Conservation (phyloP, 1,140 invertebrate species). For the Copidosoma floridanum region DNA sequence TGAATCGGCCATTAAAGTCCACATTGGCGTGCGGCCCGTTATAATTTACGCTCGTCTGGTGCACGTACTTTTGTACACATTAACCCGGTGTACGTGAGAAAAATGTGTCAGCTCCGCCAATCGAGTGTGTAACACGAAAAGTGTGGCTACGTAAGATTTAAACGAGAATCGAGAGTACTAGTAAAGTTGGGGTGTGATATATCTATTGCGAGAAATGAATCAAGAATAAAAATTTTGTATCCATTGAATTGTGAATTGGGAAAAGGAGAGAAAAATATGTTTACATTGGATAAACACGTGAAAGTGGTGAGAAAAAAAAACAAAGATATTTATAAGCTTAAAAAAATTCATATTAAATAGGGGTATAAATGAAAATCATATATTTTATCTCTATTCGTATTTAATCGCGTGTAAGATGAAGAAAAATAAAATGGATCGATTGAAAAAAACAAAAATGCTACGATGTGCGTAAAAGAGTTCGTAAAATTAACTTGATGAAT, state of each 20-base stretch:
- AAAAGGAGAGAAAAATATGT: too few relatives aligned
- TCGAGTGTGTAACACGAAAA: constrained; percentile 5
- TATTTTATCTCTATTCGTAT: constrained; percentile 54
- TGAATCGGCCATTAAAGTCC: constrained; percentile 10
- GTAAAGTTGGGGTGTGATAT: too few relatives aligned
- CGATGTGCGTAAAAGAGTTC: constrained; percentile 36
- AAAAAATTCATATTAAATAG: constrained; percentile 31
- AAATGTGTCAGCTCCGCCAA: not conserved
- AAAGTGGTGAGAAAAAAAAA: constrained; percentile 28
- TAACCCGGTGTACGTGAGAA: not conserved
- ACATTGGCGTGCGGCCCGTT: constrained; percentile 20
- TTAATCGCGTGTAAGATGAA: constrained; percentile 38
- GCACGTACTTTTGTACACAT: not conserved
- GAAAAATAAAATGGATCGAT: too few relatives aligned
- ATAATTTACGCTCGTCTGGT: constrained; percentile 2
- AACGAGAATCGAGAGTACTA: too few relatives aligned
- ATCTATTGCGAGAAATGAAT: not conserved
- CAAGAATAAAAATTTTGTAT: constrained; percentile 41
- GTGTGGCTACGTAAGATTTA: too few relatives aligned
- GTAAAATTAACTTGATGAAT: constrained; percentile 27
- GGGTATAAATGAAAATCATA: constrained; percentile 49
- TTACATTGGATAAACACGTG: constrained; percentile 34
- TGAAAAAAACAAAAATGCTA: constrained; percentile 33
- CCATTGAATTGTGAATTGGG: constrained; percentile 37
- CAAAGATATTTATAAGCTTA: constrained; percentile 36